Evolutionary conservation across 2,113 vertebrate genomes (phyloP).

Genomic region (Salvelinus fontinalis): DNA sequence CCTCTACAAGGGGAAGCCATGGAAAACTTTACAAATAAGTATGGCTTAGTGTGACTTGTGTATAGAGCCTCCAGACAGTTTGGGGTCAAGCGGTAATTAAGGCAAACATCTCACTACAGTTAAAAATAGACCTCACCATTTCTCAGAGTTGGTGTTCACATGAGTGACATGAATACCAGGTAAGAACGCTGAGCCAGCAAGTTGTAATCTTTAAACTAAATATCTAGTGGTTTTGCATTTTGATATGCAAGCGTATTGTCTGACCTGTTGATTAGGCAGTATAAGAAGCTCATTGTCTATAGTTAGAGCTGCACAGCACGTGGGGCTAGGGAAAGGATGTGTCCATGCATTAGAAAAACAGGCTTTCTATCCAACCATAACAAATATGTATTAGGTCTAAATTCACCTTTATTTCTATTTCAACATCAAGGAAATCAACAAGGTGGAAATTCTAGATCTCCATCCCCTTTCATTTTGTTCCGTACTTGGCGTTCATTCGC

Average conservation of each 20-base stretch:
- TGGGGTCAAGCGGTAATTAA: constrained; percentile 53
- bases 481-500: neutral
- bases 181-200: constrained; percentile 31
- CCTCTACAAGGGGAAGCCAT: constrained; percentile 21
- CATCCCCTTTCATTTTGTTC: neutral
- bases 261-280: constrained; percentile 45
- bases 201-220: constrained; percentile 56
- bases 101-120: constrained; percentile 45
- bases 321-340: constrained; percentile 14
- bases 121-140: constrained; percentile 23
- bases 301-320: constrained; percentile 1
- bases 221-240: constrained; percentile 54
- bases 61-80: constrained; percentile 54
- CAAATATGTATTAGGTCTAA: neutral
- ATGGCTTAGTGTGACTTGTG: constrained; percentile 44
- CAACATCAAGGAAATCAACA: constrained; percentile 3
- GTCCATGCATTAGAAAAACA: constrained; percentile 27
- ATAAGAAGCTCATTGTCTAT: constrained; percentile 52
- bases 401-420: neutral
- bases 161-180: constrained; percentile 23
- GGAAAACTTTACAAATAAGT: constrained; percentile 66
- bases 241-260: constrained; percentile 40
- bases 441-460: too few species aligned
- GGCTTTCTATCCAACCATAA: neutral
- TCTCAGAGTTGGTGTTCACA: constrained; percentile 28